phyloP scores from a whole-genome alignment of 2,113 vertebrate species.

The Todiramphus chloris region DNA sequence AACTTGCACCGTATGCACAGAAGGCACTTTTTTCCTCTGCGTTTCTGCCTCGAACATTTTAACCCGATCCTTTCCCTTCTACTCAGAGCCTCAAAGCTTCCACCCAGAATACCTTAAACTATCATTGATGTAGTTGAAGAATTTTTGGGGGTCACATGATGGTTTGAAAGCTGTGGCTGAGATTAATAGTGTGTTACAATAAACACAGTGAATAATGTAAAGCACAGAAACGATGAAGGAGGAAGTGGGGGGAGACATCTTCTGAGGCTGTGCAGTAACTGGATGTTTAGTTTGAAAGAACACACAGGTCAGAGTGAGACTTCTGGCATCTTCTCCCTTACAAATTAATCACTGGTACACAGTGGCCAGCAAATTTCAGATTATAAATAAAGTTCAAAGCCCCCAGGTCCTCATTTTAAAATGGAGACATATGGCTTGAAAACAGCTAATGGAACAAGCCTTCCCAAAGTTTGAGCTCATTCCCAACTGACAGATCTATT shows the following conservation, averaged over 20 bases:
- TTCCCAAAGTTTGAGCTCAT: slow-evolving; percentile 11
- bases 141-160: not conserved
- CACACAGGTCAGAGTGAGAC: not conserved
- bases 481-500: slow-evolving; percentile 56
- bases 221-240: slow-evolving; percentile 3
- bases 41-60: not conserved
- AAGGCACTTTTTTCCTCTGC: not conserved
- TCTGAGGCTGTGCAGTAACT: slow-evolving; percentile 14
- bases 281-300: slow-evolving; percentile 46
- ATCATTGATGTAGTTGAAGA: not conserved
- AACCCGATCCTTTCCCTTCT: not conserved
- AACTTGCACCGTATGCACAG: not conserved
- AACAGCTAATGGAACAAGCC: slow-evolving; percentile 34
- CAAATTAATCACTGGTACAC: slow-evolving; percentile 30
- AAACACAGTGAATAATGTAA: slow-evolving; percentile 54
- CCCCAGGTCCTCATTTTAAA: slow-evolving; percentile 23
- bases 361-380: slow-evolving; percentile 42
- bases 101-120: not conserved
- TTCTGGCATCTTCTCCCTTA: slow-evolving; percentile 45
- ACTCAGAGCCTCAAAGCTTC: not conserved
- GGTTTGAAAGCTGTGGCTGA: slow-evolving; percentile 44
- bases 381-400: slow-evolving; percentile 63
- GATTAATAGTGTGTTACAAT: slow-evolving; percentile 59
- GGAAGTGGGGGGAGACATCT: slow-evolving; percentile 12
- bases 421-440: slow-evolving; percentile 37